Conservation (phyloP, 2,888 invertebrate genomes). For the Melanotus villosus region DNA sequence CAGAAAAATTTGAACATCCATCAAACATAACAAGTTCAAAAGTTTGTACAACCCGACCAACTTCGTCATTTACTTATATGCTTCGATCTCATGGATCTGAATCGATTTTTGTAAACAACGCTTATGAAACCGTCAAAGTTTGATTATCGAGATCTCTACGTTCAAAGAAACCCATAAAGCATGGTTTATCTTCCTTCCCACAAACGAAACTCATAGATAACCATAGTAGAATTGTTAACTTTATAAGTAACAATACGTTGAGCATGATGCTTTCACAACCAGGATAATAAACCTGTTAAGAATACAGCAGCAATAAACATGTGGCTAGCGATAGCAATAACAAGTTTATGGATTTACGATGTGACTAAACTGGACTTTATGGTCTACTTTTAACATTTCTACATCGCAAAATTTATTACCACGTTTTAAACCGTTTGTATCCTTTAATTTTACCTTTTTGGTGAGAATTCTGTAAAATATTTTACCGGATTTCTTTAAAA, state of each 20-base stretch:
- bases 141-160: no score
- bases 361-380: constrained; percentile 44
- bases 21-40: no score
- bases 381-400: constrained; percentile 43
- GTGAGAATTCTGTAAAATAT: constrained; percentile 21
- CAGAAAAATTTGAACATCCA: no score
- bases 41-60: no score
- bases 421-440: constrained; percentile 13
- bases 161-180: no score
- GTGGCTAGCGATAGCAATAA: constrained; percentile 41
- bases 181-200: no score
- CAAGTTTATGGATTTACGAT: constrained; percentile 47
- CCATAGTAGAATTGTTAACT: neutral
- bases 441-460: constrained; percentile 32
- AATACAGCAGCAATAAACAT: constrained; percentile 43
- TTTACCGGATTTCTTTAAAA: constrained; percentile 15
- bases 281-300: constrained; percentile 44
- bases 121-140: no score
- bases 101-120: no score
- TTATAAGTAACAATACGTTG: constrained; percentile 23
- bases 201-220: neutral
- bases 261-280: constrained; percentile 33
- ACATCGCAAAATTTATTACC: constrained; percentile 39
- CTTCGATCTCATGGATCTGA: no score
- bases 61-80: no score